Base-by-base conservation (phyloP, 2,113 vertebrate genomes). In the Ploceus nigricollis region DNA sequence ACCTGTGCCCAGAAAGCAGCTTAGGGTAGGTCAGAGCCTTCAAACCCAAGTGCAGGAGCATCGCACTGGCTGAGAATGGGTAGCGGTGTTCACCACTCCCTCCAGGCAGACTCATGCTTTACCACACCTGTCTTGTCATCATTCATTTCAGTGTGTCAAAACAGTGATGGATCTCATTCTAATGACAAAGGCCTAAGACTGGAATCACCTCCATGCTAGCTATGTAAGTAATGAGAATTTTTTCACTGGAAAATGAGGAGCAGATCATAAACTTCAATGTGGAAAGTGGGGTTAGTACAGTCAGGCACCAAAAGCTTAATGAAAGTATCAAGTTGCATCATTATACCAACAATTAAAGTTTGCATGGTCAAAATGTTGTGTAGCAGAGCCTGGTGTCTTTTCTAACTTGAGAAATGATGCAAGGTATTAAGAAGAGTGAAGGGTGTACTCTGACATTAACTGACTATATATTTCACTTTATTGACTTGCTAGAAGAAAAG, bases 51-150 rank as follows among this genome's bases (percentile, higher is more conserved):
- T 1, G 9, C 33, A 54, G 33, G 23, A 54, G 10, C 18, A 50
- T 8, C 0, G 0, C 20, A 7, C 31, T 12, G 50, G 13, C 48
- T 80, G 58, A 44, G 40, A 51, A 51, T 6, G 54, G 42, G 42
- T 15, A n/a, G 44, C 44, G 71, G 19, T 30, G 25, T 3, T 77
- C 70, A 91, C 14, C 25, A 75, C 7, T 10, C 20, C 47, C 57
- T 69, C 31, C 68, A 77, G 54, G 37, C 33, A 73, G 35, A 30
- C 10, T 68, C 42, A 7, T 57, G 8, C 64, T 88, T 73, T 57
- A 37, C 37, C 47, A 21, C 23, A 21, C 35, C 33, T 45, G 7
- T 21, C 72, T 80, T 91, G 22, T 27, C 31, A 42, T 16, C 19
- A 12, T 4, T 45, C 3, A 39, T 54, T 75, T 69, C 57, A 45